Conservation (phyloP, 2,888 invertebrate species). For the Cinara cedri region DNA sequence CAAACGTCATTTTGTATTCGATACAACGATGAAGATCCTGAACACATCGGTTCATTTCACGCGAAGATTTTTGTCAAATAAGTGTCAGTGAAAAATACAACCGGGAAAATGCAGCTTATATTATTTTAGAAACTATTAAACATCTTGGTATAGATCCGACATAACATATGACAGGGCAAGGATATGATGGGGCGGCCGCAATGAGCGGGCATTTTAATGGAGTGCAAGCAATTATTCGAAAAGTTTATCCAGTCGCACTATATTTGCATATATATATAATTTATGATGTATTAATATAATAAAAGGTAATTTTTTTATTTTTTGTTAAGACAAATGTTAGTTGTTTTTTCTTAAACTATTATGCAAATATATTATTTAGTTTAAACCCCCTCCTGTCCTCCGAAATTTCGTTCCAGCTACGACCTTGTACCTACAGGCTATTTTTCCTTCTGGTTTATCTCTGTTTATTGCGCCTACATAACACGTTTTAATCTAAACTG, state of each 20-base stretch:
- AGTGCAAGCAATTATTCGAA: slow-evolving; percentile 20
- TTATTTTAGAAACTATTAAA: slow-evolving; percentile 15
- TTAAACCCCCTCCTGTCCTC: too few relatives aligned
- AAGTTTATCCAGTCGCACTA: neutral
- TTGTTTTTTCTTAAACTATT: too few relatives aligned
- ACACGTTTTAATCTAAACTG: too few relatives aligned
- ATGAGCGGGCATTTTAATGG: slow-evolving; percentile 4
- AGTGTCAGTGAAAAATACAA: neutral
- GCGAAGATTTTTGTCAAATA: slow-evolving; percentile 1
- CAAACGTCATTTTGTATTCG: slow-evolving; percentile 23
- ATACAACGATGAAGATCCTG: slow-evolving; percentile 19
- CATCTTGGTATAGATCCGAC: slow-evolving; percentile 4
- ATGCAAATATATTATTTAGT: too few relatives aligned
- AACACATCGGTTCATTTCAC: slow-evolving; percentile 12
- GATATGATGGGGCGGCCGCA: slow-evolving; percentile 14
- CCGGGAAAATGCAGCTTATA: slow-evolving; percentile 1
- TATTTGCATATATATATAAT: too few relatives aligned
- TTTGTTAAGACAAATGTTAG: too few relatives aligned
- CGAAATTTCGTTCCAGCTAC: too few relatives aligned
- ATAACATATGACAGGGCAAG: slow-evolving; percentile 13
- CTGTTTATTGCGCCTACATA: too few relatives aligned
- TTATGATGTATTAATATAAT: too few relatives aligned
- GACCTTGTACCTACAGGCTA: too few relatives aligned
- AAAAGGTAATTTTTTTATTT: too few relatives aligned
- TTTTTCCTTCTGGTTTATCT: too few relatives aligned